These are phyloP conservation scores for Psittacus erithacus DNA, from an alignment of 2,113 vertebrate species.

Conservation along the genomic window DNA sequence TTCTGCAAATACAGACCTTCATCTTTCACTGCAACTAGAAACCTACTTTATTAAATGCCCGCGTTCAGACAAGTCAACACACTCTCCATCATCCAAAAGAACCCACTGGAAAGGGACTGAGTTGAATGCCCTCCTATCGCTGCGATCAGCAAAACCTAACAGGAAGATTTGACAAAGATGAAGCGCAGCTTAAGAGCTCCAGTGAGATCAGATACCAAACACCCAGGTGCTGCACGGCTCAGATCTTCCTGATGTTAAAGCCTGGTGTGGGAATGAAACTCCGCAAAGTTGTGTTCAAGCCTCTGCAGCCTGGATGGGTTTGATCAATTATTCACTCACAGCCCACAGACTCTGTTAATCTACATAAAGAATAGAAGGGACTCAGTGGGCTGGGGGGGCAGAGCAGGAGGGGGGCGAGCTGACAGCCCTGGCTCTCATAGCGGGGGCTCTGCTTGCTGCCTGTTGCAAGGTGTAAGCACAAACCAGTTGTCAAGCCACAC, in stretches of 20 bases:
- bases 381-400: background rate
- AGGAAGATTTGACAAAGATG: background rate
- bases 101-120: background rate
- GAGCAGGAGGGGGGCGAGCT: background rate
- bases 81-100: background rate
- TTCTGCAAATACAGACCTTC: background rate
- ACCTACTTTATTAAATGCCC: background rate
- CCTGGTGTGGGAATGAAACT: background rate
- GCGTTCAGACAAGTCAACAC: background rate
- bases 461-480: no score
- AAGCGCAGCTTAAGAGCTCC: background rate
- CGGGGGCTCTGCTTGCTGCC: background rate
- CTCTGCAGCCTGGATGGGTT: background rate
- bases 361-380: background rate
- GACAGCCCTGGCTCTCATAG: background rate
- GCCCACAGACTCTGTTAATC: background rate
- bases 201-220: background rate
- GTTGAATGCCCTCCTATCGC: background rate
- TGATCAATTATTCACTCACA: background rate
- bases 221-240: background rate
- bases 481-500: background rate
- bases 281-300: fast-evolving
- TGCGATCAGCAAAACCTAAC: background rate
- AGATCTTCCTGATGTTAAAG: background rate
- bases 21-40: background rate